Evolutionary conservation across 2,797 vertebrate species (phyloP), one percentile per base, ranked within the genome.

Genomic region (Sebastes miniatus): DNA sequence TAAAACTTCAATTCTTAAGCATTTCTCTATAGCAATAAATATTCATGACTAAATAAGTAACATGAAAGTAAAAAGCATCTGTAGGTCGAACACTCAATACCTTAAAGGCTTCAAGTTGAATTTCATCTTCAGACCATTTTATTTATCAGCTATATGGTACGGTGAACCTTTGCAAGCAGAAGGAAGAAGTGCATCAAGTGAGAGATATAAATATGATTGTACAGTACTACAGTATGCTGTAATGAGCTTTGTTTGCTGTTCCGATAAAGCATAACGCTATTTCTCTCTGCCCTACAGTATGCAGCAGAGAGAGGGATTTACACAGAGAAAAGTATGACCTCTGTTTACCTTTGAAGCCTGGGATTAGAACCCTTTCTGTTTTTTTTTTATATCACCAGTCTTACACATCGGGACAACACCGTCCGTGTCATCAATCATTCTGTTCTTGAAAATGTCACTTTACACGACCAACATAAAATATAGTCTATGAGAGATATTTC

Each of bases 221-320:
- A 32, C 3, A 16, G 14, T 0, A 47, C 63, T 32, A 8, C 29
- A 34, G 43, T 22, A 5, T 14, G 34, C 61, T 11, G 27, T 20
- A 80, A 75, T 14, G 25, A 68, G 65, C 54, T 85, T 81, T 71
- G 1, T 69, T 73, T 84, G 69, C 73, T 43, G 8, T 65, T 83
- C 22, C 18, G 31, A 43, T 61, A 24, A 12, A 50, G 29, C 50
- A 65, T 63, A 69, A 36, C 5, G 27, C 34, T 34, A 69, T 31
- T 31, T 67, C 56, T 69, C 32, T 73, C 36, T 64, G 34, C 3
- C 52, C 32, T 5, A 69, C 56, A 72, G 50, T 9, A 22, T 25
- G 59, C 61, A 75, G 76, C 63, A 69, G 20, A 67, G 18, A 10
- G 18, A 27, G 29, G 10, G 29, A 52, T 52, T 34, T 58, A 69